Evolutionary conservation across 2,797 vertebrate genomes (phyloP), one percentile per base, ranked within the genome.

Genomic region (Lepus oiostolus): DNA sequence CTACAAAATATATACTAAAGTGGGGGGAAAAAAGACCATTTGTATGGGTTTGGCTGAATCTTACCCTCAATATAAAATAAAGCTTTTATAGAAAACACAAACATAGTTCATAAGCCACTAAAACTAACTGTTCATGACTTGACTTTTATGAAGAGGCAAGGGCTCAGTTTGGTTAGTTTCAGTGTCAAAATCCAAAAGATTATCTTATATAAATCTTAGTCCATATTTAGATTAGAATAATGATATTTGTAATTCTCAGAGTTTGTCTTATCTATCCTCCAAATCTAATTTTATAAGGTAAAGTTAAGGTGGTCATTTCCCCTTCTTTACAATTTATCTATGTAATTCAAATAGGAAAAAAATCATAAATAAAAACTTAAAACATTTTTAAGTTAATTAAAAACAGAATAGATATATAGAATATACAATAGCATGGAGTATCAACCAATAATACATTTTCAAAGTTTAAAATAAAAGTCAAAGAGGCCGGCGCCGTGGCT

Each of bases 161-260:
- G 13, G 22, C 90, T 93, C 89, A 80, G 7, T 80, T 88, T 96
- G 74, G 35, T 92, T 88, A 80, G 71, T 94, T 91, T 79, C 71
- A 85, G 63, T 84, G 21, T 13, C 75, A 82, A 91, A 79, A 76
- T 62, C 47, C 42, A 91, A 93, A 83, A 35, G 32, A 91, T 83
- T 92, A 5, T 84, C 30, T 91, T 94, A 68, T 75, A 68, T 86
- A 94, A 89, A 80, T 77, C 67, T 74, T 83, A 35, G 38, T 72
- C 19, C 30, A 47, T 63, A 32, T 80, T 93, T 76, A 84, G 50
- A 92, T 77, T 77, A 95, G 32, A 94, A 95, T 93, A 58, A 90
- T 81, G 28, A 0, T 30, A 82, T 19, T 88, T 90, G 95, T 71
- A 68, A 93, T 93, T 65, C 75, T 83, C 30, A 81, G 52, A 62